Base-by-base conservation (phyloP, 1,140 invertebrate genomes). In the Carposina sasakii region DNA sequence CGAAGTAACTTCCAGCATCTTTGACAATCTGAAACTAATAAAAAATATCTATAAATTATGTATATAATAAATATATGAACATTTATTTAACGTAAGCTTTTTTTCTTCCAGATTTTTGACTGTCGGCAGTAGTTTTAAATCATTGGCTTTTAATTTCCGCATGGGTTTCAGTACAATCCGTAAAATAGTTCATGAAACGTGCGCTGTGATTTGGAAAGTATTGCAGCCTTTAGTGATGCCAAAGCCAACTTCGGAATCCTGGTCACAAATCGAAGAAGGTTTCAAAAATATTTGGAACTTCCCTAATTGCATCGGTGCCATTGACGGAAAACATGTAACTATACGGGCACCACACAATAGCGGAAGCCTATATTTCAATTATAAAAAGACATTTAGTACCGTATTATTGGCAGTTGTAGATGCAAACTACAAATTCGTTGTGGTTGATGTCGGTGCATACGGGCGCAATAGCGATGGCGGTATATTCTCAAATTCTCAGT, bases 371-470 rank as follows among this genome's bases (percentile, higher is more conserved):
- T 43, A 20, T 43, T 43, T 16, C 24, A 26, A 43, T 17, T 43
- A 43, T 17, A 43, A 43, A 43, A 24, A 43, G 2, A 16, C 19
- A 16, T 43, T 43, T n/a, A 43, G 41, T 26, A 12, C 19, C 8
- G 41, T 43, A 16, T 43, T 43, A 17, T 28, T 43, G 12, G 41
- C 41, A 5, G 24, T 28, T 28, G 31, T 13, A 4, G 31, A 33
- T 33, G 31, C 31, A 42, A 31, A 44, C 20, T 30, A 44, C 13
- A 17, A 22, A 44, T 81, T 78, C 45, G 26, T 59, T 15, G 41
- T 46, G 23, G 43, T 77, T 28, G 72, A 83, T 60, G 56, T 84
- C 20, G 76, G 81, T 21, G 57, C 64, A 24, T 71, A 60, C 49
- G 79, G 75, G 8, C 63, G 53, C 37, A 50, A 62, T 46, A 58